These are phyloP conservation scores for Brassicogethes aeneus DNA, from an alignment of 2,888 invertebrate genomes.

Conservation along the genomic window DNA sequence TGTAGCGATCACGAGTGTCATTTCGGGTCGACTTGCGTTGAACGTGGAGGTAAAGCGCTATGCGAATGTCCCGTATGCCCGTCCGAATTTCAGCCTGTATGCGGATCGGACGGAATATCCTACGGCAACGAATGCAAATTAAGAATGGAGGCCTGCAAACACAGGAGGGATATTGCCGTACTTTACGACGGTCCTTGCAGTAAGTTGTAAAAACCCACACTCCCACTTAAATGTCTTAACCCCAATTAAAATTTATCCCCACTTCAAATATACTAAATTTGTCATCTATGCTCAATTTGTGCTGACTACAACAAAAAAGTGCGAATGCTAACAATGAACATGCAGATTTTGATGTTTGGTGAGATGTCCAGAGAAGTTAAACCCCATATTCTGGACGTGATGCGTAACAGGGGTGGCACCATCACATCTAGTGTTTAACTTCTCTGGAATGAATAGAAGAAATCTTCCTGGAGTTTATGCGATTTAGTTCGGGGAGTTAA, in stretches of 20 bases:
- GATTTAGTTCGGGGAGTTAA: too few species aligned
- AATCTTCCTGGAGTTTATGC: too few species aligned
- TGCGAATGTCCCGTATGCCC: slow-evolving; percentile 83
- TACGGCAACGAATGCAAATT: slow-evolving; percentile 80
- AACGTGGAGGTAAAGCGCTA: slow-evolving; percentile 56
- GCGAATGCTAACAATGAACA: too few species aligned
- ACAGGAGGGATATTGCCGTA: slow-evolving; percentile 62
- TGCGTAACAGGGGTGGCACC: too few species aligned
- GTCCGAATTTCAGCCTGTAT: slow-evolving; percentile 76
- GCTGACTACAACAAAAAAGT: too few species aligned
- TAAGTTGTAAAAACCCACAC: slow-evolving; percentile 44
- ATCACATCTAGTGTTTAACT: too few species aligned
- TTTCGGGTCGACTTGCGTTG: slow-evolving; percentile 67
- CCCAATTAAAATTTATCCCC: slow-evolving; percentile 10
- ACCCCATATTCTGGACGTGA: too few species aligned
- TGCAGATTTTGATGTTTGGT: too few species aligned
- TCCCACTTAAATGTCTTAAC: too few species aligned
- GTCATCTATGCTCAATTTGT: too few species aligned
- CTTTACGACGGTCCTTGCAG: slow-evolving; percentile 80
- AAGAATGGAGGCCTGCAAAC: slow-evolving; percentile 68
- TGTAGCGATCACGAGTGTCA: slow-evolving; percentile 65
- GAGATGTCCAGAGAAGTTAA: too few species aligned
- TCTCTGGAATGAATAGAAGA: too few species aligned
- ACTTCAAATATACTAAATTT: slow-evolving; percentile 10
- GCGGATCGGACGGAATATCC: slow-evolving; percentile 74